Evolutionary conservation across 2,113 vertebrate species (phyloP), one percentile per base, ranked within the genome.

Genomic region (Pollimyrus isidori): DNA sequence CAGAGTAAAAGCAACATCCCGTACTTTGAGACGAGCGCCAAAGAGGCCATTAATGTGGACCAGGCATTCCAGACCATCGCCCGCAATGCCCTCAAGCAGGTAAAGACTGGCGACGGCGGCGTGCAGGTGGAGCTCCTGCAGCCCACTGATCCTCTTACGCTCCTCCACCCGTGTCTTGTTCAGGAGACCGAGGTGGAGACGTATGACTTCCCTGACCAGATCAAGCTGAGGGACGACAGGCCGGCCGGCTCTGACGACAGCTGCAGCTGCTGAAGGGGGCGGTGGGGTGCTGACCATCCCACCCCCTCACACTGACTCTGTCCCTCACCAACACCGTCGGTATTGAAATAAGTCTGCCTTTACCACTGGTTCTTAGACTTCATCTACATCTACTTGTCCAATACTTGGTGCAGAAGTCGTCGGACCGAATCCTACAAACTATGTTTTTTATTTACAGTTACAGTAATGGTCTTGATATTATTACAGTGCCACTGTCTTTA

Each of bases 61-160:
- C 93, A 93, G 87, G 93, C 93, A 62, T 93, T 93, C 90, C 93
- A 93, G 90, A 93, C 92, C 89, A 93, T 93, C n/a, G 93, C 92
- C 11, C 91, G 91, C 85, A 93, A 93, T 19, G 91, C 92, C 1
- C 93, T 93, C 45, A 93, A 93, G 87, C 93, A 93, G 93, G 93
- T 93, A 90, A 26, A 69, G n/a, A 46, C 26, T 19, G 7, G 17
- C 76, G 21, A 5, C 9, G 26, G 10, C 5, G 45, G 10, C 17
- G 46, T 21, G 1, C n/a, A 49, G 45, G 13, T 21, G 48, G 1
- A 15, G 1, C 23, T 49, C 2, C 3, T 26, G n/a, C 46, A 86
- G 23, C n/a, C 42, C 5, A 4, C 82, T 85, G n/a, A 10, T n/a
- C 39, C 23, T 23, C 48, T 30, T 9, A 17, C 23, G 4, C 42